phyloP scores from a whole-genome alignment of 2,113 vertebrate species.

The Taxidea taxus region DNA sequence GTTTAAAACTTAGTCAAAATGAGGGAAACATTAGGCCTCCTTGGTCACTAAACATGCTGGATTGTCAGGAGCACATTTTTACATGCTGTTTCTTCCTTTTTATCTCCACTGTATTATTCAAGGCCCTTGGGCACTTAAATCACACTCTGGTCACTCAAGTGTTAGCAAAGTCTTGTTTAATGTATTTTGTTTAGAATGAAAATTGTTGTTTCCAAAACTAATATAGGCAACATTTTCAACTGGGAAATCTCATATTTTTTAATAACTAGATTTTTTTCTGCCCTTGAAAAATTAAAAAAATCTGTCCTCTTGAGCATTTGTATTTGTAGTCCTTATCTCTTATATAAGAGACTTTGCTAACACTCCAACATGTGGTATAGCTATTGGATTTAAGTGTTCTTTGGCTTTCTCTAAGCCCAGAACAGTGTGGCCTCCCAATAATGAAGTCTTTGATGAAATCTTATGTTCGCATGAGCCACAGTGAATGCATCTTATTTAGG shows the following conservation, averaged over 20 bases:
- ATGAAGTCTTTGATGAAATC: background rate
- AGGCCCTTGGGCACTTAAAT: background rate
- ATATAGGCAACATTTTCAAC: background rate
- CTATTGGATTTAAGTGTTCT: background rate
- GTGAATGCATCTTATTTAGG: background rate
- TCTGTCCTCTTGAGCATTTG: background rate
- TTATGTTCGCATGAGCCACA: background rate
- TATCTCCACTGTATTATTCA: background rate
- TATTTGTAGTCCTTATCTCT: background rate
- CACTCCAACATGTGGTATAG: background rate
- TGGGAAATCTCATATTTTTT: background rate
- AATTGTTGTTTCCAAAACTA: background rate
- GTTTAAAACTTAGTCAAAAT: background rate
- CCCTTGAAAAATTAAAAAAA: background rate
- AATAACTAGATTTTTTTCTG: background rate
- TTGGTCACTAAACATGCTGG: background rate
- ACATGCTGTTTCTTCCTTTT: background rate
- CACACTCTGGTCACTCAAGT: background rate
- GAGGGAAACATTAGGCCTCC: background rate
- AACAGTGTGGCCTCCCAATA: background rate
- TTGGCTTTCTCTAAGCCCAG: background rate
- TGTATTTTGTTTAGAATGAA: background rate
- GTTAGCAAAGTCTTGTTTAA: background rate
- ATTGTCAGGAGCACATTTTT: background rate
- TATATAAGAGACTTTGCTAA: too few species aligned